These are phyloP conservation scores for Eupithecia dodoneata DNA, from an alignment of 2,888 invertebrate genomes.

Conservation along the genomic window DNA sequence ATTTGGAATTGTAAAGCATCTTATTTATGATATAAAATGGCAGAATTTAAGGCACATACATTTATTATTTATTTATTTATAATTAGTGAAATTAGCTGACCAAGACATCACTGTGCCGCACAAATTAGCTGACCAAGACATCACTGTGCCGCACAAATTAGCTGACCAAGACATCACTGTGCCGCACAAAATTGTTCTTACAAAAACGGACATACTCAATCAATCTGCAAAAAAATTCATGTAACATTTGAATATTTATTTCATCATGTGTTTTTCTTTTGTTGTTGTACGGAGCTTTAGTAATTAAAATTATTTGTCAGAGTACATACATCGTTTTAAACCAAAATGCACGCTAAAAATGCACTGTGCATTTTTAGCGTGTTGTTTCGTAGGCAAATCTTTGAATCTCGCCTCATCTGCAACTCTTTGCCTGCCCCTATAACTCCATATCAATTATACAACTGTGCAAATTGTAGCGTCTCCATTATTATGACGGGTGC, in stretches of 20 bases:
- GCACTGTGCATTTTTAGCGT: neutral
- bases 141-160: too few species aligned
- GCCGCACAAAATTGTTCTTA: too few species aligned
- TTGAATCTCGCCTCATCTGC: slow-evolving; percentile 18
- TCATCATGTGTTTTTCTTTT: too few species aligned
- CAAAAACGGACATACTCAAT: too few species aligned
- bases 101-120: too few species aligned
- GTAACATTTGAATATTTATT: too few species aligned
- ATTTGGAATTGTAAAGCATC: neutral
- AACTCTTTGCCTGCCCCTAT: slow-evolving; percentile 63
- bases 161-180: too few species aligned
- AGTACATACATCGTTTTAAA: neutral
- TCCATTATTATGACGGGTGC: slow-evolving; percentile 69
- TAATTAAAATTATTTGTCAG: neutral
- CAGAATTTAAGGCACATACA: neutral
- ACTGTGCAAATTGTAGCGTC: slow-evolving; percentile 63
- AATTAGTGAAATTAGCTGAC: too few species aligned
- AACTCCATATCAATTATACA: slow-evolving; percentile 72
- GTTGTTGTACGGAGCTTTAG: neutral
- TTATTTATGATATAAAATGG: neutral
- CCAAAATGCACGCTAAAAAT: too few species aligned
- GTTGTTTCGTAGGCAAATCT: slow-evolving; percentile 9
- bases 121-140: too few species aligned
- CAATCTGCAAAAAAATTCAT: too few species aligned
- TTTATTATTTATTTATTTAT: too few species aligned